Evolutionary conservation across 2,113 vertebrate genomes (phyloP), one percentile per base, ranked within the genome.

Genomic region (Pagrus major): DNA sequence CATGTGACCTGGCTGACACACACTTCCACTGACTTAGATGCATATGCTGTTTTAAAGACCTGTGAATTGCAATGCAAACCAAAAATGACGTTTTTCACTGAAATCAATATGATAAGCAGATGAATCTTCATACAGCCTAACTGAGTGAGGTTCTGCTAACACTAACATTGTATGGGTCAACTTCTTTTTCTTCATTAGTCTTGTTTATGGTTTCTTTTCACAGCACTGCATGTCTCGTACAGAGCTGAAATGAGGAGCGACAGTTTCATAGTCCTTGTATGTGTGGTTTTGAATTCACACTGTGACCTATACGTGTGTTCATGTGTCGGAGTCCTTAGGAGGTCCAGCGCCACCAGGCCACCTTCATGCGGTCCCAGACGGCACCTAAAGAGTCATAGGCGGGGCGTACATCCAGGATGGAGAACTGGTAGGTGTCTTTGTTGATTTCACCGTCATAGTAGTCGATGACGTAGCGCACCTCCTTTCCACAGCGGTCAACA

Each of bases 261-360:
- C 56, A 29, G 21, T 49, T 63, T 69, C 47, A 42, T 14, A 12
- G 71, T 73, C 29, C 8, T 23, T 41, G 31, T 16, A 5, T 51
- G 39, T 47, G 59, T 55, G 39, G 25, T 49, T 42, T 0, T 39
- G 9, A 7, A 29, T 70, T 42, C 42, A 54, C 66, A 61, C 6
- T 2, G n/a, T 64, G n/a, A 71, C 39, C 47, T 31, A 6, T 46
- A 9, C 33, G 52, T 25, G 44, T 23, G 14, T 33, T 9, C 41
- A 3, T 2, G 39, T 31, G 20, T 56, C 14, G 18, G n/a, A 15
- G 46, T 71, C 42, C 42, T 78, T 93, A 98, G 0, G 97, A 98
- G 39, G 96, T 97, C 97, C 97, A 99, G 78, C 97, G 95, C 98
- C 97, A 99, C 96, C 96, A 98, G 33, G 97, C 95, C 54, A 99